phyloP scores from a whole-genome alignment of 2,113 vertebrate genomes.

The Lasiurus borealis region DNA sequence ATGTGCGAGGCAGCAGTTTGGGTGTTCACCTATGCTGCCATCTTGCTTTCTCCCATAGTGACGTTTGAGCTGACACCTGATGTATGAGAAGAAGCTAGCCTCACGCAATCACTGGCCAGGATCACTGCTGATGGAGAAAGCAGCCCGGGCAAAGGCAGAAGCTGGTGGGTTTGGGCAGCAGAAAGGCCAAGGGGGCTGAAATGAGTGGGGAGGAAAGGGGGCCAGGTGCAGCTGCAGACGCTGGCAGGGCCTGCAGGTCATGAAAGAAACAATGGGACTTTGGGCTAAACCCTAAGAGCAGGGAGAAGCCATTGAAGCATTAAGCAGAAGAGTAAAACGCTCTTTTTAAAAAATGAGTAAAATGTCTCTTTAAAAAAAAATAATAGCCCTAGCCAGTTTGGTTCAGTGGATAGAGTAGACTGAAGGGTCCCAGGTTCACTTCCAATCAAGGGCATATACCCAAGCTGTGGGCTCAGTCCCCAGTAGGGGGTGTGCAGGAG shows the following conservation, averaged over 20 bases:
- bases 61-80: not conserved
- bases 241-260: not conserved
- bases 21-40: no score
- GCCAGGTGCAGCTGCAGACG: not conserved
- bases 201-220: accelerated
- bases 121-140: not conserved
- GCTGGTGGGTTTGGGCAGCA: not conserved
- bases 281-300: not conserved
- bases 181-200: not conserved
- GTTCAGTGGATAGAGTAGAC: no score
- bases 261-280: not conserved
- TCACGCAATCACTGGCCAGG: not conserved
- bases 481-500: no score
- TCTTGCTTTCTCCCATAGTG: not conserved
- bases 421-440: no score
- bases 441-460: no score
- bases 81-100: not conserved
- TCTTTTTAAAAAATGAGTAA: not conserved
- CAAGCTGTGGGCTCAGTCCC: no score
- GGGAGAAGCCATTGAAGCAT: not conserved
- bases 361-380: not conserved
- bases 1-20: no score
- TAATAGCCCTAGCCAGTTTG: not conserved
- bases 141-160: not conserved
- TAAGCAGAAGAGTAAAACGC: not conserved